phyloP scores from a whole-genome alignment of 2,888 invertebrate species.

The Macrophya alboannulata region DNA sequence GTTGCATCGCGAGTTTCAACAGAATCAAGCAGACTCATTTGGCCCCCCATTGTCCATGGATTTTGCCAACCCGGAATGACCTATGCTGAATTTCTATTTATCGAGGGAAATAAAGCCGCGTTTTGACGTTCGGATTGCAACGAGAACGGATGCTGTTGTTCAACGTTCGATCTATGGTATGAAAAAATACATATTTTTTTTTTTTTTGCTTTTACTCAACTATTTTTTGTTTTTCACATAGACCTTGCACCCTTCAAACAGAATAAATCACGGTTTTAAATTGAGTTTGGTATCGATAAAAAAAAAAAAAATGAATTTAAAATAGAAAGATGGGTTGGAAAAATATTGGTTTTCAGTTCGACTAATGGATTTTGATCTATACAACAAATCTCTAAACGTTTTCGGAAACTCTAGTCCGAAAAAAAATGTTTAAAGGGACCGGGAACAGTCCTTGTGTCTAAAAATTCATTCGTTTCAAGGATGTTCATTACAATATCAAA shows the following conservation, averaged over 20 bases:
- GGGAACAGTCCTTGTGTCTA: too few relatives aligned
- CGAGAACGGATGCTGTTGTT: neutral
- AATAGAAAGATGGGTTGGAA: too few relatives aligned
- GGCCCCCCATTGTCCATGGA: constrained; percentile 13
- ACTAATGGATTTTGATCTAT: too few relatives aligned
- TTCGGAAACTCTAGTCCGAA: too few relatives aligned
- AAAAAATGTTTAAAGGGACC: too few relatives aligned
- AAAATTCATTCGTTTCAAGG: too few relatives aligned
- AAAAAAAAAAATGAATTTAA: neutral
- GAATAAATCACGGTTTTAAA: neutral
- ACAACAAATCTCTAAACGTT: too few relatives aligned
- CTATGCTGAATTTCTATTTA: neutral
- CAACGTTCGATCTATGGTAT: neutral
- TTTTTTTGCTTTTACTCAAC: neutral
- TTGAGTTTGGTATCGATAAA: neutral
- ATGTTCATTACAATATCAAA: too few relatives aligned
- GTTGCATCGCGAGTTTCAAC: neutral
- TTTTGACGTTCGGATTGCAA: neutral
- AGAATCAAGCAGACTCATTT: constrained; percentile 26
- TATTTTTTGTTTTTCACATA: too few relatives aligned
- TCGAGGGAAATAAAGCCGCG: neutral
- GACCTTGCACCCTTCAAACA: neutral
- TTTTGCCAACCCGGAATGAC: constrained; percentile 2
- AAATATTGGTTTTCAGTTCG: too few relatives aligned
- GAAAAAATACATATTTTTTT: neutral